Conservation (phyloP, 1,140 invertebrate species). For the Adoxophyes honmai region DNA sequence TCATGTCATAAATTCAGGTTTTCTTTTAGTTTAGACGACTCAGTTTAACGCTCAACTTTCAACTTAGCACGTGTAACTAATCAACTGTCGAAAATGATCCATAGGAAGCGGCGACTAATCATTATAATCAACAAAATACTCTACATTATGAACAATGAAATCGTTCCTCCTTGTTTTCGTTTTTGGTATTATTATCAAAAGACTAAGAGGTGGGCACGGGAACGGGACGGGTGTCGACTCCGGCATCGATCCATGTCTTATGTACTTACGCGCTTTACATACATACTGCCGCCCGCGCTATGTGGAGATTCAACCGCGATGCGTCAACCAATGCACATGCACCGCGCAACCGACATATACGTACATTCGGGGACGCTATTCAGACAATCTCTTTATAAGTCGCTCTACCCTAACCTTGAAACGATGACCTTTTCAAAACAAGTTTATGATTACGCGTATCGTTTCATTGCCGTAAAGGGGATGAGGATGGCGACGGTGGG, state of each 20-base stretch:
- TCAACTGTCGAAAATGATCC: no score
- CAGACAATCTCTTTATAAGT: constrained; percentile 23
- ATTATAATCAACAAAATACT: no score
- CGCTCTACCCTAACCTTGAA: constrained; percentile 33
- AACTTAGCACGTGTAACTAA: no score
- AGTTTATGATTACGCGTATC: constrained; percentile 9
- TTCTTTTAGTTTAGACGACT: no score
- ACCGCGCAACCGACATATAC: constrained; percentile 33
- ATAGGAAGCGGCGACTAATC: no score
- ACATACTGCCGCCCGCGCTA: constrained; percentile 52
- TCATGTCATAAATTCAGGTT: no score
- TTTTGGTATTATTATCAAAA: constrained; percentile 14
- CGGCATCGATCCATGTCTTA: constrained; percentile 69
- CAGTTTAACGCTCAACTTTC: no score
- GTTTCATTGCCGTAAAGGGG: constrained; percentile 5
- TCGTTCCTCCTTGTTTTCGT: background rate
- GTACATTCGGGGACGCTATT: constrained; percentile 16
- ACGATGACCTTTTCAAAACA: constrained; percentile 30
- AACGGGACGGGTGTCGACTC: constrained; percentile 47
- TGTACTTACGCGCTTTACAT: constrained; percentile 61
- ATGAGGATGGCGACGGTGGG: background rate
- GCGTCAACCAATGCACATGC: constrained; percentile 70
- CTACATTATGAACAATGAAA: no score
- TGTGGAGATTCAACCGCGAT: constrained; percentile 69
- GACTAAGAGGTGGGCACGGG: constrained; percentile 15